Base-by-base conservation (phyloP, 2,797 vertebrate species). In the Chaenodraco wilsoni region DNA sequence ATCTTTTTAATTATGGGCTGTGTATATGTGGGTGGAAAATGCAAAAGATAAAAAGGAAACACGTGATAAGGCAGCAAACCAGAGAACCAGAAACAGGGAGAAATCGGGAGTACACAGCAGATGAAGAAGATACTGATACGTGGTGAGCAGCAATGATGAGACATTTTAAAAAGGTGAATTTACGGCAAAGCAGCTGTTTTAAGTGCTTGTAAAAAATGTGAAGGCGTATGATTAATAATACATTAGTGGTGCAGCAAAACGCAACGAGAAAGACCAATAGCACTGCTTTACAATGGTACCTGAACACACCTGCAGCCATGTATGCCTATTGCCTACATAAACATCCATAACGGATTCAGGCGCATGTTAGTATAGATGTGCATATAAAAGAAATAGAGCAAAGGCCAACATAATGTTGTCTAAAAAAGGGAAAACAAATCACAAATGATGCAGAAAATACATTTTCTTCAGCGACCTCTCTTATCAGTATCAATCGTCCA, bases 221-320 rank as follows among this genome's bases (percentile, higher is more conserved):
- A 81, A 65, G 12, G n/a, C 41, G 21, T 82, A 67, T 65, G 78
- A 90, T 91, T 82, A 76, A 90, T 91, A 83, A 70, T 82, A 77
- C 65, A 85, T 88, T 81, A 84, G 81, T 43, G 15, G 27, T 65
- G 69, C 40, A 52, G 66, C 60, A 64, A 69, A 58, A 76, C 40
- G 23, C 21, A 58, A 50, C 40, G 65, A 62, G 33, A 65, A 57
- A 74, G 56, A 74, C 67, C 71, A 61, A 56, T 52, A 68, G 33
- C 31, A 58, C 9, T 15, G 49, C 40, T 68, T 54, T 56, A 70
- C n/a, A 65, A 19, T 58, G 43, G 71, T 21, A 68, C n/a, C 49
- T 74, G 43, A 71, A 41, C 57, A 68, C 44, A 70, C 37, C n/a
- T 46, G n/a, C 37, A 54, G 15, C 27, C 16, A 44, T 37, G 44